Conservation (phyloP, 2,888 invertebrate genomes). For the Allolobophora icterica region DNA sequence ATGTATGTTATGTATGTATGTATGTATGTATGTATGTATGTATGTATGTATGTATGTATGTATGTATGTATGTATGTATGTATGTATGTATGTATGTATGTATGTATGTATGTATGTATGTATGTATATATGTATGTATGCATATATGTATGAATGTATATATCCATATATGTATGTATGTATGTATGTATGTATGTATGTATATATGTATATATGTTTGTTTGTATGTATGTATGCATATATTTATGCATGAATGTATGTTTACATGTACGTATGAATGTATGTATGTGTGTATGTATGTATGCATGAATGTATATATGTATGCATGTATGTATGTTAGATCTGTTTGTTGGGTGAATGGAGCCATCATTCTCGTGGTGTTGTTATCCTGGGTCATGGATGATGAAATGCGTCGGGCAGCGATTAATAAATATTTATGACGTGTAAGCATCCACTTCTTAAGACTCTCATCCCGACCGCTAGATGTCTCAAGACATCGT, state of each 20-base stretch:
- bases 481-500: conserved; percentile 11
- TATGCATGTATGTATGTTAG: not conserved
- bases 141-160: not conserved
- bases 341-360: not conserved
- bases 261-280: too few species aligned
- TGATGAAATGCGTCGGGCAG: not conserved
- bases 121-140: not conserved
- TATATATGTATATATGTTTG: not conserved
- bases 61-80: not conserved
- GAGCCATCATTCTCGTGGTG: not conserved
- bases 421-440: conserved; percentile 20
- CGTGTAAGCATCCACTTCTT: not conserved
- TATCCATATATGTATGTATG: not conserved
- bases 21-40: not conserved
- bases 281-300: too few species aligned
- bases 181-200: not conserved
- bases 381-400: not conserved
- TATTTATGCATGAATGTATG: not conserved
- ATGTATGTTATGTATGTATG: not conserved
- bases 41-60: not conserved
- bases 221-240: not conserved
- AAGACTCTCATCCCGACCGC: not conserved
- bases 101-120: not conserved
- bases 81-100: not conserved
- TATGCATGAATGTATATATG: not conserved